Conservation (phyloP, 2,888 invertebrate genomes). For the Coenonympha arcania region DNA sequence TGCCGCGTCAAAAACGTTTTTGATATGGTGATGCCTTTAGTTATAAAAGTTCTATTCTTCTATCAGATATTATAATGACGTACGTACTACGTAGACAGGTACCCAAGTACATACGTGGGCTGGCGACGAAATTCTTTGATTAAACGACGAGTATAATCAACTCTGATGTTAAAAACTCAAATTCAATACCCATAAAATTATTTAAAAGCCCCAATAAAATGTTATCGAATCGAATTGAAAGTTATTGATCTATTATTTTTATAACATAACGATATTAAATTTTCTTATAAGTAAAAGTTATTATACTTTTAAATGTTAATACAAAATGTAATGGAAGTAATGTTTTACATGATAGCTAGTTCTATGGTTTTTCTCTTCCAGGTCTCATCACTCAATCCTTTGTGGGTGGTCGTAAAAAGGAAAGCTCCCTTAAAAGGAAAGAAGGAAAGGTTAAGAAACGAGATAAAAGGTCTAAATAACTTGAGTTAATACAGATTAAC, state of each 20-base stretch:
- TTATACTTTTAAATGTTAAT: no score
- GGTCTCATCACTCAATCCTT: no score
- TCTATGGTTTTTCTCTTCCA: no score
- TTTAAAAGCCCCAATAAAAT: slow-evolving; percentile 20
- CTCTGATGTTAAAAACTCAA: slow-evolving; percentile 17
- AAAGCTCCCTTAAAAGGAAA: no score
- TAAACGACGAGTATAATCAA: slow-evolving; percentile 27
- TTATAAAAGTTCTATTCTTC: slow-evolving; percentile 19
- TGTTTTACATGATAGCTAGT: no score
- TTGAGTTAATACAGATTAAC: no score
- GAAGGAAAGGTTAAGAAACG: no score
- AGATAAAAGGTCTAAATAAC: no score
- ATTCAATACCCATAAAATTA: slow-evolving; percentile 24
- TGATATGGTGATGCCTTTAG: neutral
- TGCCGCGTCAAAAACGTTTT: neutral
- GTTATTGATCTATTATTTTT: neutral
- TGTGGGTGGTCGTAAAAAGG: no score
- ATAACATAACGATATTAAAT: neutral
- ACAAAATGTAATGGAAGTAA: no score
- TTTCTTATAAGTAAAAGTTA: no score
- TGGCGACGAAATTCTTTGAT: slow-evolving; percentile 26
- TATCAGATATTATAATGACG: slow-evolving; percentile 23
- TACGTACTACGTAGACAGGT: no score
- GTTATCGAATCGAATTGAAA: slow-evolving; percentile 15
- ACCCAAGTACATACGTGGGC: slow-evolving; percentile 23